phyloP scores from a whole-genome alignment of 92 coral and sea anemone species.

The Porites lobata region DNA sequence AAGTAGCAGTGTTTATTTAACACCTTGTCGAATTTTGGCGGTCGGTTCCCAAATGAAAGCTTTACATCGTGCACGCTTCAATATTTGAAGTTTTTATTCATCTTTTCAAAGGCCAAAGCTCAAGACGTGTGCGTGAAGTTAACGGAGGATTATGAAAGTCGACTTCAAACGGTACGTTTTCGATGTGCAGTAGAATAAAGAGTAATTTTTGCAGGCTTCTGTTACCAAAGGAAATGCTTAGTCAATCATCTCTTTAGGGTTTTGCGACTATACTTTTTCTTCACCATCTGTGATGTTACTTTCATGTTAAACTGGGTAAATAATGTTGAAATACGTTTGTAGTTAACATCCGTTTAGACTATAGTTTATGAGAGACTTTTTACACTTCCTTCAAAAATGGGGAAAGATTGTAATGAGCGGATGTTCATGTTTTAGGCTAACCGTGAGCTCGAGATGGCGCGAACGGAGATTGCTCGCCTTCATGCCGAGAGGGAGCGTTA shows the following conservation, averaged over 20 bases:
- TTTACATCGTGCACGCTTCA: too few species aligned
- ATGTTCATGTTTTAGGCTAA: conserved; percentile 62
- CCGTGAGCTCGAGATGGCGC: conserved; percentile 87
- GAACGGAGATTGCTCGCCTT: conserved; percentile 85
- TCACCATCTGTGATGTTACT: not conserved
- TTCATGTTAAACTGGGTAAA: too few species aligned
- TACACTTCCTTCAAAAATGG: too few species aligned
- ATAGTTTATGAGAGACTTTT: too few species aligned
- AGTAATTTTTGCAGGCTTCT: too few species aligned
- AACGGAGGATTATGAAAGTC: conserved; percentile 96
- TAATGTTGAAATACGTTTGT: too few species aligned
- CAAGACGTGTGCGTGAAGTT: conserved; percentile 95
- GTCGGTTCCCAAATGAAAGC: too few species aligned
- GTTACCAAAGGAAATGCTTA: too few species aligned
- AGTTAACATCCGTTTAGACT: too few species aligned
- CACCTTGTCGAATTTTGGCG: too few species aligned
- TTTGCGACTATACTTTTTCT: not conserved
- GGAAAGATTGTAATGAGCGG: too few species aligned
- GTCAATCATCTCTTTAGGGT: not conserved
- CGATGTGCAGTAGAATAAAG: not conserved
- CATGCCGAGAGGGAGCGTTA: conserved; percentile 95
- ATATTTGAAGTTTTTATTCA: not conserved
- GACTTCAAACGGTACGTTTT: conserved; percentile 77
- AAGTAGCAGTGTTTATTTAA: too few species aligned
- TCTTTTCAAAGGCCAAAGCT: conserved; percentile 79